Evolutionary conservation across 1,140 invertebrate genomes (phyloP).

Genomic region (Anastatus disparis): DNA sequence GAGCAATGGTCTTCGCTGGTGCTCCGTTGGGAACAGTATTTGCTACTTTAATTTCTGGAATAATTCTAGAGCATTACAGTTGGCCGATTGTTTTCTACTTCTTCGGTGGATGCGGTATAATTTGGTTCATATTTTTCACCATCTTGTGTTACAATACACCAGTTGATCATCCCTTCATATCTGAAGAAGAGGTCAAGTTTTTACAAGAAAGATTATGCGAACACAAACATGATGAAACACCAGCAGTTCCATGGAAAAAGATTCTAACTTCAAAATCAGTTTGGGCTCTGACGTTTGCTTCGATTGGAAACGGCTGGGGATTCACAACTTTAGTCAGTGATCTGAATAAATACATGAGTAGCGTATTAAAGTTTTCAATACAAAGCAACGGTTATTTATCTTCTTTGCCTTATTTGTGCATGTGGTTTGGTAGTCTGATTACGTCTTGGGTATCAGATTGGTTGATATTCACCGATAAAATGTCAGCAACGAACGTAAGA

Average conservation of each 20-base stretch:
- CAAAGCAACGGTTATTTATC: conserved; percentile 74
- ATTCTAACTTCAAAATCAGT: background rate
- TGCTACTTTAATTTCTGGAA: conserved; percentile 70
- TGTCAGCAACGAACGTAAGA: conserved; percentile 71
- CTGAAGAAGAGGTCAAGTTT: background rate
- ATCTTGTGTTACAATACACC: conserved; percentile 80
- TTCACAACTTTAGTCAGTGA: conserved; percentile 91
- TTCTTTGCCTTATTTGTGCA: conserved; percentile 75
- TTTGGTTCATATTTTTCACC: conserved; percentile 69
- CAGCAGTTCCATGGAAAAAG: background rate
- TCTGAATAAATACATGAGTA: conserved; percentile 88
- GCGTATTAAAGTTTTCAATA: conserved; percentile 89
- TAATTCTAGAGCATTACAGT: conserved; percentile 71
- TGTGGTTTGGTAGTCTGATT: conserved; percentile 77
- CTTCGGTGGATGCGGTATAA: background rate
- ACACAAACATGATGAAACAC: background rate
- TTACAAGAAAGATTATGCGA: background rate
- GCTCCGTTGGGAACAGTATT: conserved; percentile 60
- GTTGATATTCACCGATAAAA: conserved; percentile 69
- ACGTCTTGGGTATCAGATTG: conserved; percentile 76
- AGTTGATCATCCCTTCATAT: conserved; percentile 78
- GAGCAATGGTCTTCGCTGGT: conserved; percentile 75
- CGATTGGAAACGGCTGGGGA: conserved; percentile 87
- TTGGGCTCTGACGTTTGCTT: background rate
- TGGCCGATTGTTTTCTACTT: conserved; percentile 29